Conservation (phyloP, 2,113 vertebrate species). For the Engystomops pustulosus region DNA sequence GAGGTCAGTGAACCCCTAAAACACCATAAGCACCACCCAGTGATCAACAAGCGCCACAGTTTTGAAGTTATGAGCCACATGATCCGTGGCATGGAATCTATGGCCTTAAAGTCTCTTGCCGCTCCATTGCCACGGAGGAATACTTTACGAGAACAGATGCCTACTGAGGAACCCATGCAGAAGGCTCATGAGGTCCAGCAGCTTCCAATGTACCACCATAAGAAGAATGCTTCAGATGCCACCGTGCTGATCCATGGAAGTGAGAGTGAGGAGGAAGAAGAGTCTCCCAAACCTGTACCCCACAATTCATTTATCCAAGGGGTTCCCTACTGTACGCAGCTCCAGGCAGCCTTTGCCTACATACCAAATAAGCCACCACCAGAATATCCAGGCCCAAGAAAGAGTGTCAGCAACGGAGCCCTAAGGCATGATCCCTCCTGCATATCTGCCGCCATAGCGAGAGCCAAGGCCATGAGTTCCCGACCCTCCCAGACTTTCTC, state of each 20-base stretch:
- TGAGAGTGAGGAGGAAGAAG: conserved; percentile 85
- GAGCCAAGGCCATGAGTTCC: conserved; percentile 69
- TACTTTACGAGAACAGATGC: conserved; percentile 86
- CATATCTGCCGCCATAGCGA: conserved; percentile 68
- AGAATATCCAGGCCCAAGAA: conserved; percentile 89
- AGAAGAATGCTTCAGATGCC: conserved; percentile 91
- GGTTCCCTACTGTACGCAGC: conserved; percentile 87
- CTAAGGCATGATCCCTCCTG: conserved; percentile 73
- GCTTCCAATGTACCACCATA: conserved; percentile 83
- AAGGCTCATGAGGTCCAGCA: conserved; percentile 71
- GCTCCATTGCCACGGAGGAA: conserved; percentile 84
- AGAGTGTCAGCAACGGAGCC: conserved; percentile 78
- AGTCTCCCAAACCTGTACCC: conserved; percentile 73
- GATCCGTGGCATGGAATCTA: conserved; percentile 86
- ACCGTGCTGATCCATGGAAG: conserved; percentile 98
- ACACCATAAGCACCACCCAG: conserved; percentile 79
- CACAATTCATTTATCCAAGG: conserved; percentile 79
- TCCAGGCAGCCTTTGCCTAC: conserved; percentile 92
- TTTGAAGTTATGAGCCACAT: conserved; percentile 92
- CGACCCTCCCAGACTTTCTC: conserved; percentile 77
- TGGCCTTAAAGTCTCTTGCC: conserved; percentile 82
- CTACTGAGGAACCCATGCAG: conserved; percentile 69
- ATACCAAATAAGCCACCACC: conserved; percentile 96
- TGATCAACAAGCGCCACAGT: conserved; percentile 88
- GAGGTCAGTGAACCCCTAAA: conserved; percentile 91